Evolutionary conservation across 2,113 vertebrate species (phyloP), one percentile per base, ranked within the genome.

Genomic region (Labrus mixtus): DNA sequence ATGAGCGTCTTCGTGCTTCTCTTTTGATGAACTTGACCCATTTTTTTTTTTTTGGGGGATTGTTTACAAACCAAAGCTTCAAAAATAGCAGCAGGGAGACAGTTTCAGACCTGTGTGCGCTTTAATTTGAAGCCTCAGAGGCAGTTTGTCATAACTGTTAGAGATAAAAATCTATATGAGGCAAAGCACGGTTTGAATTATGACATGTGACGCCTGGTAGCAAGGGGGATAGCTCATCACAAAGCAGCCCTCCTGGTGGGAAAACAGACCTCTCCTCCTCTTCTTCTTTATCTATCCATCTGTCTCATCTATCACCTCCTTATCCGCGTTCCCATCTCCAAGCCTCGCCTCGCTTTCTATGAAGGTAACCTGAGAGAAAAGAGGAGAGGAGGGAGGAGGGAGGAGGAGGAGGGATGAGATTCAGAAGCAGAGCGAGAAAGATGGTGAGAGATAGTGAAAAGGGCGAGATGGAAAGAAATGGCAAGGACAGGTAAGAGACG

Each of bases 381-480:
- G 29, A 8, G 37, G 7, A 1, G 13, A 20, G 53, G 53, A 43
- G 29, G 53, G 53, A 10, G 22, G 54, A 2, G 45, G 45, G 53
- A 8, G 61, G 69, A 25, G 51, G 61, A 4, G 65, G 58, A 7
- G 59, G 57, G 10, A 41, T 23, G 72, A 48, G 61, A 70, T 69
- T 50, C 37, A 76, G 68, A 73, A 16, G 12, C 20, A 0, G 58
- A 82, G 68, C 23, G 8, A 41, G 59, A 70, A 64, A 78, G 87
- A 87, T 85, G 76, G 72, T 15, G 46, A 74, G 71, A 53, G 82
- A 84, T 73, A 68, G 57, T 3, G 66, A 77, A 67, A 72, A 79
- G 55, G 83, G 72, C 23, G 46, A 83, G 75, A 79, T 59, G 39
- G 56, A 68, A 59, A 77, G 54, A 78, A 73, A 84, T 75, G 64